phyloP scores from a whole-genome alignment of 2,888 invertebrate genomes.

The Polietes domitor region DNA sequence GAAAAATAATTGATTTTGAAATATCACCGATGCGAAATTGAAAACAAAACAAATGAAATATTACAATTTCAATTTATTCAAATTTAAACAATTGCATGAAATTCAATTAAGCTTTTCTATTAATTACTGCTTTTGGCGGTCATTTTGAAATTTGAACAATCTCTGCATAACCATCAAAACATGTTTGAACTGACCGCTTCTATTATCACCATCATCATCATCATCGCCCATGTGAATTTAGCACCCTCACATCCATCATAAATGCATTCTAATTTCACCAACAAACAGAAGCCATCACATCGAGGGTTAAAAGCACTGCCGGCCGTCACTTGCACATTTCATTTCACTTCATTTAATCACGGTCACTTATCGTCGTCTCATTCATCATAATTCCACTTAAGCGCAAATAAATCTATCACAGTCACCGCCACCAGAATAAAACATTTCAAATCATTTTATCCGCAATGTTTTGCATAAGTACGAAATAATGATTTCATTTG shows the following conservation, averaged over 20 bases:
- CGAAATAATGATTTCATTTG: no score
- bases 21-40: no score
- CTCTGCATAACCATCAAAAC: no score
- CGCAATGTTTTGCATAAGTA: neutral
- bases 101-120: no score
- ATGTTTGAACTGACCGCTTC: neutral
- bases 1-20: no score
- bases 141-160: no score
- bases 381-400: slow-evolving; percentile 21
- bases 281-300: neutral
- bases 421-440: neutral
- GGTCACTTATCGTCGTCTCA: slow-evolving; percentile 10
- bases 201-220: neutral
- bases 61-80: no score
- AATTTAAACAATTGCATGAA: no score
- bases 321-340: neutral
- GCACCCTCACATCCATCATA: neutral
- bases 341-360: neutral
- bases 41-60: no score
- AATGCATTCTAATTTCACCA: neutral
- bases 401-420: neutral
- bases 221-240: no score
- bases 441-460: neutral
- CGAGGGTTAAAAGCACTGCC: neutral
- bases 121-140: no score